These are phyloP conservation scores for Triops cancriformis DNA, from an alignment of 1,140 invertebrate species.

Conservation along the genomic window DNA sequence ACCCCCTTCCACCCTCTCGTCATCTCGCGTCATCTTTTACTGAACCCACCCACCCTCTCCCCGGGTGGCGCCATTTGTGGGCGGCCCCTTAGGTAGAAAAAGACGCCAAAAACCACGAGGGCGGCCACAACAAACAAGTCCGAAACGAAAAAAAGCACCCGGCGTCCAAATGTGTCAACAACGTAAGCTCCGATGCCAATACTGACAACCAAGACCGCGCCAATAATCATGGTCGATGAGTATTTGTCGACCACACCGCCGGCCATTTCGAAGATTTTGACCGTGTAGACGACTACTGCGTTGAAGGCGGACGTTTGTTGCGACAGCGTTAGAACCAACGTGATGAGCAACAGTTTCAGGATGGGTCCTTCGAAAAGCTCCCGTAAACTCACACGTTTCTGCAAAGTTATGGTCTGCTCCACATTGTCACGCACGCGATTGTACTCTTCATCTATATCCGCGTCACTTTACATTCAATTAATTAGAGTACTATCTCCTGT, in stretches of 20 bases:
- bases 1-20: constrained; percentile 26
- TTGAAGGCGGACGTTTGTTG: constrained; percentile 84
- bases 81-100: constrained; percentile 16
- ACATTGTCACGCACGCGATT: constrained; percentile 19
- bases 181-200: constrained; percentile 58
- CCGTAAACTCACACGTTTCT: background rate
- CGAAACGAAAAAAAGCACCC: constrained; percentile 47
- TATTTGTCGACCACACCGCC: constrained; percentile 49
- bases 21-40: no score
- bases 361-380: constrained; percentile 41
- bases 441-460: constrained; percentile 21
- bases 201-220: constrained; percentile 58
- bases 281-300: constrained; percentile 70
- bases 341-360: constrained; percentile 63
- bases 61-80: no score
- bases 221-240: constrained; percentile 67
- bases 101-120: constrained; percentile 45
- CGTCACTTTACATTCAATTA: no score
- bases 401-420: constrained; percentile 12
- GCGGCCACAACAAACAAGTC: constrained; percentile 45
- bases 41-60: no score
- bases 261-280: constrained; percentile 57
- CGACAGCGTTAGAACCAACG: constrained; percentile 81
- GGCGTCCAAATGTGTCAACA: constrained; percentile 44
- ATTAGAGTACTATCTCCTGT: no score